Evolutionary conservation across 1,140 invertebrate genomes (phyloP).

Genomic region (Bathynomus jamesi): DNA sequence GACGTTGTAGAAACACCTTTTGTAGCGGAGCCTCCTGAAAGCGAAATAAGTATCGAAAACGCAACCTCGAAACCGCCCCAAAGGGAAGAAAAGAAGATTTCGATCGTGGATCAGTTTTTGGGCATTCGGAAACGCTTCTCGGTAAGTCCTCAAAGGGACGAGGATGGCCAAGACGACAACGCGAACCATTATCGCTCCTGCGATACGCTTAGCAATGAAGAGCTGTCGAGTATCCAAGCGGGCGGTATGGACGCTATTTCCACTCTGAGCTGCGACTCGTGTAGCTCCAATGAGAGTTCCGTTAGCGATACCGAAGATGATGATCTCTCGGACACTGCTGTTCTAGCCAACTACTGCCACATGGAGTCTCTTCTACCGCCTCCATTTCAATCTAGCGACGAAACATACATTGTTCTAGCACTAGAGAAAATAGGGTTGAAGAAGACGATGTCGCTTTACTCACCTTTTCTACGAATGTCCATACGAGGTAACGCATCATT

Average conservation of each 20-base stretch:
- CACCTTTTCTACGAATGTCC: conserved; percentile 27
- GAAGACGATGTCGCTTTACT: conserved; percentile 10
- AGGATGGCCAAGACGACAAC: neutral
- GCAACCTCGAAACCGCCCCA: neutral
- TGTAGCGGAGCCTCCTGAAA: conserved; percentile 9
- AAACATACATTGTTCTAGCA: conserved; percentile 15
- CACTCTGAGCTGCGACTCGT: conserved; percentile 30
- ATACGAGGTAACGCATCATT: conserved; percentile 32
- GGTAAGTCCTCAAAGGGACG: conserved; percentile 21
- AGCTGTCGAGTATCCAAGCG: neutral
- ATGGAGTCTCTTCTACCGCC: conserved; percentile 14
- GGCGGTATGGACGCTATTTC: conserved; percentile 13
- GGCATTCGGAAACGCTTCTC: conserved; percentile 23
- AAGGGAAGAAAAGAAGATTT: neutral
- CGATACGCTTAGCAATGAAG: neutral
- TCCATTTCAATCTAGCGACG: conserved; percentile 11
- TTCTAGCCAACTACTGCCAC: conserved; percentile 20
- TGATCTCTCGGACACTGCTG: conserved; percentile 19
- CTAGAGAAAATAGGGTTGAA: conserved; percentile 30
- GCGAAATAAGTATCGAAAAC: conserved; percentile 18
- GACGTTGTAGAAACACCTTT: conserved; percentile 1
- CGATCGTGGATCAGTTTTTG: conserved; percentile 16
- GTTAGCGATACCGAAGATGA: conserved; percentile 16
- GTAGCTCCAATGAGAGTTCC: conserved; percentile 23
- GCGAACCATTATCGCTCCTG: neutral